phyloP scores from a whole-genome alignment of 2,113 vertebrate genomes.

The Holacanthus passer region DNA sequence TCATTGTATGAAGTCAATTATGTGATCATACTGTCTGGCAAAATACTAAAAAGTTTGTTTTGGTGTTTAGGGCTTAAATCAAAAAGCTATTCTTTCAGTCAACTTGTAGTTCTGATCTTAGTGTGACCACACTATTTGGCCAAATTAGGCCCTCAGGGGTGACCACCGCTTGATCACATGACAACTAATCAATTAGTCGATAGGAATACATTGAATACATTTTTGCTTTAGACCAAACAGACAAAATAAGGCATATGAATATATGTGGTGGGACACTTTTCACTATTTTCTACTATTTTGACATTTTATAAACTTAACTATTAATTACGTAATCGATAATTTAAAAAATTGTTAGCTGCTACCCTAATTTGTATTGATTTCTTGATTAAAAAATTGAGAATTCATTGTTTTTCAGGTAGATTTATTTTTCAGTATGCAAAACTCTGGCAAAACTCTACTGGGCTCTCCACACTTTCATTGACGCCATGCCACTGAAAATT shows the following conservation, averaged over 20 bases:
- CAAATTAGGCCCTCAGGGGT: background rate
- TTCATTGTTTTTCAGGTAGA: no score
- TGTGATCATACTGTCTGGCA: background rate
- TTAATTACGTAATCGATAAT: background rate
- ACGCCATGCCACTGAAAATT: background rate
- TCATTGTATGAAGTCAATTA: slow-evolving; percentile 6
- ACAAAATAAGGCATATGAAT: background rate
- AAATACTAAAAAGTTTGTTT: background rate
- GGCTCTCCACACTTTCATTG: background rate
- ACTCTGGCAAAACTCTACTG: background rate
- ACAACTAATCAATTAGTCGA: no score
- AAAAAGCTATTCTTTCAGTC: slow-evolving; percentile 1
- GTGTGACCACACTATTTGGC: background rate
- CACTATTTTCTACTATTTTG: no score
- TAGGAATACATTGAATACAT: background rate
- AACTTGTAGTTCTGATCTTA: background rate
- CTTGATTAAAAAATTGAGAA: background rate
- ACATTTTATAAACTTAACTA: background rate
- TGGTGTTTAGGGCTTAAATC: background rate
- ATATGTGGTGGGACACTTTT: no score
- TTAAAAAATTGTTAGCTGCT: background rate
- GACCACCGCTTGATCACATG: background rate
- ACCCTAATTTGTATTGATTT: background rate
- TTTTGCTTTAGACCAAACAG: background rate
- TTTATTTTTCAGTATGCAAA: background rate